phyloP scores from a whole-genome alignment of 2,888 invertebrate species.

The Poecilobothrus nobilitatus region DNA sequence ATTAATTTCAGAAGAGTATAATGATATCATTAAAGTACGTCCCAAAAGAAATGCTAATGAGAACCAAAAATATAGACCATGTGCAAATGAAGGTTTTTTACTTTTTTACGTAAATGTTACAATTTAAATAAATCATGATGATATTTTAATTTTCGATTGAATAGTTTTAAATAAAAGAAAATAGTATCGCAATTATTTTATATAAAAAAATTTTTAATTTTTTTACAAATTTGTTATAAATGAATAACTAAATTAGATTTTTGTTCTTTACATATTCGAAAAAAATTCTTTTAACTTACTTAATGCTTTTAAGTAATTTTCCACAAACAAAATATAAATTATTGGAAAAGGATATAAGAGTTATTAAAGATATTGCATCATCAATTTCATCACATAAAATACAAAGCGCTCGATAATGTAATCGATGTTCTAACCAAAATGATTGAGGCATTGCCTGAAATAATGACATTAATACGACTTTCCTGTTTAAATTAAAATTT shows the following conservation, averaged over 20 bases:
- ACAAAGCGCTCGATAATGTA: constrained; percentile 48
- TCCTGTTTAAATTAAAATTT: no score
- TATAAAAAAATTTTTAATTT: background rate
- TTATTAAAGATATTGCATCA: constrained; percentile 45
- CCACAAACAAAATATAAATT: constrained; percentile 53
- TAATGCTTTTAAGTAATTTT: constrained; percentile 49
- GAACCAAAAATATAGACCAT: constrained; percentile 50
- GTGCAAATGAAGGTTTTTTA: constrained; percentile 37
- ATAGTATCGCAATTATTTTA: background rate
- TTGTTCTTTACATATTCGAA: no score
- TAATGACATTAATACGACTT: background rate
- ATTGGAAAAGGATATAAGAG: constrained; percentile 48
- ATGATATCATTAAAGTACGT: constrained; percentile 49
- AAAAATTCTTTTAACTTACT: constrained; percentile 29
- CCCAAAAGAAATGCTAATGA: constrained; percentile 49
- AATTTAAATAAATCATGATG: background rate
- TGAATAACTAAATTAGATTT: no score
- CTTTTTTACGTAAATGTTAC: constrained; percentile 23
- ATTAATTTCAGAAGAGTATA: constrained; percentile 50
- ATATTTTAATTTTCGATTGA: background rate
- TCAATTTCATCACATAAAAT: constrained; percentile 46
- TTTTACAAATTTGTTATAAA: no score
- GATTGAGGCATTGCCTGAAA: constrained; percentile 32
- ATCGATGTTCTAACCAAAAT: constrained; percentile 48
- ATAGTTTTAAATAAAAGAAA: background rate